phyloP scores from a whole-genome alignment of 2,888 invertebrate species.

The Lamellibrachia satsuma region DNA sequence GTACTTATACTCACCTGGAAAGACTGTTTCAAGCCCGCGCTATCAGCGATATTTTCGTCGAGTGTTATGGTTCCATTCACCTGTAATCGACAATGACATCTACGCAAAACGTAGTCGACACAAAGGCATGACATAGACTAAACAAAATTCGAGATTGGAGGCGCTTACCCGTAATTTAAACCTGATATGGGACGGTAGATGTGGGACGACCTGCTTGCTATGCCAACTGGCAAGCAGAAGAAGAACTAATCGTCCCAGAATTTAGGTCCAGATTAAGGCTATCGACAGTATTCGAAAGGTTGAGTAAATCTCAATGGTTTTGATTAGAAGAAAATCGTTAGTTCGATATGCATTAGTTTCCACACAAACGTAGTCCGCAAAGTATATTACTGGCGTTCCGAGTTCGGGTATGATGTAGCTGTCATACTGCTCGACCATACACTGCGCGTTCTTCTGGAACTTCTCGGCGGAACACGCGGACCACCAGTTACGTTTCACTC shows the following conservation, averaged over 20 bases:
- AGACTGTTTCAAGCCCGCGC: neutral
- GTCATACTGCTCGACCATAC: neutral
- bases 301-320: no score
- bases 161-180: neutral
- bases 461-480: neutral
- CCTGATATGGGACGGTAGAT: no score
- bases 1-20: neutral
- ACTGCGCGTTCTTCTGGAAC: neutral
- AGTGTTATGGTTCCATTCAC: neutral
- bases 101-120: neutral
- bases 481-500: neutral
- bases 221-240: no score
- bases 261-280: no score
- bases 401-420: neutral
- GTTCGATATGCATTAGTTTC: no score
- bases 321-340: no score
- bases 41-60: neutral
- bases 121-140: neutral
- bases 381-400: neutral
- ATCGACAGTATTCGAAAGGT: no score
- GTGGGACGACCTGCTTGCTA: no score
- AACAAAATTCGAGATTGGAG: neutral
- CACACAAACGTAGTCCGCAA: no score
- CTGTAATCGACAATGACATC: neutral
- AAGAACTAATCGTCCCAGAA: no score